Conservation (phyloP, 2,797 vertebrate species). For the Ctenochaetus hawaiiensis region DNA sequence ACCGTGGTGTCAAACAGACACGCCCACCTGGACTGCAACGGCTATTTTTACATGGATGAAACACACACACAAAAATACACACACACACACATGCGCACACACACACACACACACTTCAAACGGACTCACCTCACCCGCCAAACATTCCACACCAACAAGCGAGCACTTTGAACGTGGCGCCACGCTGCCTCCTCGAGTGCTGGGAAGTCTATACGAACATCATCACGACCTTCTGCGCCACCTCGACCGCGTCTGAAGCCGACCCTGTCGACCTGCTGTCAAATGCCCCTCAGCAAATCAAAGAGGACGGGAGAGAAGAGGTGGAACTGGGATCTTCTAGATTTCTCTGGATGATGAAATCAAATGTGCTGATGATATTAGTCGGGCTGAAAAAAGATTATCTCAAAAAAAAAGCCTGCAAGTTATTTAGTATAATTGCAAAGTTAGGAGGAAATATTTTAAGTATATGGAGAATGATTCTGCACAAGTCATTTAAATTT, state of each 20-base stretch:
- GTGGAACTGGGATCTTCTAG: slow-evolving; percentile 20
- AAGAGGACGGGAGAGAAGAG: slow-evolving; percentile 33
- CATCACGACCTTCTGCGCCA: slow-evolving; percentile 52
- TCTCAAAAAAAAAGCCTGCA: too few relatives aligned
- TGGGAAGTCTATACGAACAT: slow-evolving; percentile 78
- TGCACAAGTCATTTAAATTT: too few relatives aligned
- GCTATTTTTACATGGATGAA: slow-evolving; percentile 70
- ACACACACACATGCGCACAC: slow-evolving; percentile 24
- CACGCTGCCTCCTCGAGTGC: slow-evolving; percentile 65
- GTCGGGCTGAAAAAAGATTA: not conserved
- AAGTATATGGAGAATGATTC: too few relatives aligned
- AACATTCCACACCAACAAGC: slow-evolving; percentile 77
- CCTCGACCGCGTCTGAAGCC: slow-evolving; percentile 63
- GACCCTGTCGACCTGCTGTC: slow-evolving; percentile 66
- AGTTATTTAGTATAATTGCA: too few relatives aligned
- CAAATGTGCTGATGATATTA: not conserved
- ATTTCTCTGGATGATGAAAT: slow-evolving; percentile 7
- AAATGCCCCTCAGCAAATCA: slow-evolving; percentile 65
- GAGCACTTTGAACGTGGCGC: slow-evolving; percentile 75
- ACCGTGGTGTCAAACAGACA: slow-evolving; percentile 54
- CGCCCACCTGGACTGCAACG: slow-evolving; percentile 54
- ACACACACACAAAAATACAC: slow-evolving; percentile 26
- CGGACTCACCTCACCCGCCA: slow-evolving; percentile 52
- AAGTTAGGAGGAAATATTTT: too few relatives aligned
- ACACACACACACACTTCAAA: slow-evolving; percentile 65